Base-by-base conservation (phyloP, 1,140 invertebrate species). In the Bombyx mandarina region DNA sequence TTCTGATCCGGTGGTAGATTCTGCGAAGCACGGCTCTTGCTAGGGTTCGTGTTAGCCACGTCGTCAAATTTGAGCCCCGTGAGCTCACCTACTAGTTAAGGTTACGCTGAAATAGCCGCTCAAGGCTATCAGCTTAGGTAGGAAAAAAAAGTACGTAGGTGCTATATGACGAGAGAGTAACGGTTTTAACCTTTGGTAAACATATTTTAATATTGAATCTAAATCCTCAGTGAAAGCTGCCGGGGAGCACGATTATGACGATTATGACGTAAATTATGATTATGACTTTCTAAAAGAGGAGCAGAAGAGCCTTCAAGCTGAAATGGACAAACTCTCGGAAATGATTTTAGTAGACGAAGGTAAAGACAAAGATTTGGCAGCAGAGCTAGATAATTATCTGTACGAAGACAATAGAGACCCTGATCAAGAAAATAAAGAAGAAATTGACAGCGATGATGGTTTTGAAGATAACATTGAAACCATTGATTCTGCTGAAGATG, bases 381-480 rank as follows among this genome's bases (percentile, higher is more conserved):
- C 61, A 5, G 56, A 56, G 10, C 46, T 45, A 7, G 63, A 65
- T 57, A 70, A 82, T 57, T 83, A 83, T 56, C 74, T 78, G 52
- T 65, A 79, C 8, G 80, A 83, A 69, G 82, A 83, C 45, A 82
- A 81, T 56, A 73, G 79, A 63, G 76, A 71, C n/a, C 67, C 66
- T 45, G 58, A 60, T 43, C 63, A 68, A 44, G 64, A 72, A 57
- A 55, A 54, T 45, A 43, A 56, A 52, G 48, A 59, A 2, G 51
- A 48, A 46, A 44, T 22, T 26, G 57, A 53, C 44, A 42, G 47
- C 54, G 58, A 43, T n/a, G 42, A 52, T 3, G 45, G 47, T 46
- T 46, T 58, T 44, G 55, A 58, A 8, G 47, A 45, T 10, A 43
- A 57, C 7, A 42, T 57, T 49, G 50, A 58, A 46, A 53, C 62